A percentile compares a stretch with the other conserved stretches of the same genome.
Evolutionary conservation across 2,888 invertebrate species (phyloP).

Genomic region (Monopis laevigella): DNA sequence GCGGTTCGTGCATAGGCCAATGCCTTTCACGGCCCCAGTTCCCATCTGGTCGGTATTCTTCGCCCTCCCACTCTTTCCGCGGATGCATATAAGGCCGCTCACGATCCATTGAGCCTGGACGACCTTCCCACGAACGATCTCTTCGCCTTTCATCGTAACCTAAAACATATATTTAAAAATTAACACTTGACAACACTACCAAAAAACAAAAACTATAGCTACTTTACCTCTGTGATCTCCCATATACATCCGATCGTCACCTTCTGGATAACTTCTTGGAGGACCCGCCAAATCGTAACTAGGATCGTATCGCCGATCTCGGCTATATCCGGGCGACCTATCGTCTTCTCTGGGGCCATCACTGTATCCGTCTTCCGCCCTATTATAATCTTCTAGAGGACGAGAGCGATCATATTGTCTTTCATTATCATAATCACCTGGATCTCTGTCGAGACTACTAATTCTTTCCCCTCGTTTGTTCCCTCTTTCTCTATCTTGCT

Average conservation of each 20-base stretch:
- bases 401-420: conserved; percentile 58
- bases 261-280: conserved; percentile 58
- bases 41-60: conserved; percentile 63
- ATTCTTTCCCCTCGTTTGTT: conserved; percentile 57
- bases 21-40: conserved; percentile 60
- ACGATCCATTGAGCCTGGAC: conserved; percentile 53
- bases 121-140: conserved; percentile 67
- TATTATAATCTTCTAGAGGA: conserved; percentile 58
- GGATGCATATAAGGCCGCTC: conserved; percentile 56
- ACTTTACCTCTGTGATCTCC: conserved; percentile 37
- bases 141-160: conserved; percentile 64
- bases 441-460: conserved; percentile 56
- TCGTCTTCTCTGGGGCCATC: conserved; percentile 52
- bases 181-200: background rate
- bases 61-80: conserved; percentile 61
- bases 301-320: conserved; percentile 57
- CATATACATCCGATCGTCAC: conserved; percentile 63
- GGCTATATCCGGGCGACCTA: conserved; percentile 50
- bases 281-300: conserved; percentile 55
- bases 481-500: conserved; percentile 56
- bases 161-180: conserved; percentile 20
- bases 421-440: conserved; percentile 55
- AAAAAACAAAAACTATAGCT: background rate
- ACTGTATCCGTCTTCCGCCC: conserved; percentile 54
- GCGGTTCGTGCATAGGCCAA: conserved; percentile 57